Percentiles rank a stretch among this genome's conserved stretches.
Conservation (phyloP, 1,140 invertebrate species). For the Linepithema humile region DNA sequence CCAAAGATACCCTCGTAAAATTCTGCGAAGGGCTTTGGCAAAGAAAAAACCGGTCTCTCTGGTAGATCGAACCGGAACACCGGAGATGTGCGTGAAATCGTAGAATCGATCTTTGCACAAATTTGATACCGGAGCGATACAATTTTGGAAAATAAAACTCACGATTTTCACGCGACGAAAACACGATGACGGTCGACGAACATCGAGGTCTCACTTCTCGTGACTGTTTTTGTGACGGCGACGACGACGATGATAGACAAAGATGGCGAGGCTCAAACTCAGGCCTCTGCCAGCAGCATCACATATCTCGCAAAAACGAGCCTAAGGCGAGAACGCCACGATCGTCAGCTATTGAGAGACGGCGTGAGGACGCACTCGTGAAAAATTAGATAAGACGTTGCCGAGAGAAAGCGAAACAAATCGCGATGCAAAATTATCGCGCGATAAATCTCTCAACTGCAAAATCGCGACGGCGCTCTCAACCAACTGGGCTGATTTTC, state of each 20-base stretch:
- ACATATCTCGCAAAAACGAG: neutral
- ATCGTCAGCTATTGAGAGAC: neutral
- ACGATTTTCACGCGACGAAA: neutral
- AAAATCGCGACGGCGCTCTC: constrained; percentile 67
- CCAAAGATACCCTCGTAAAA: neutral
- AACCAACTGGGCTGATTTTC: too few species aligned
- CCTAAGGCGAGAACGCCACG: too few species aligned
- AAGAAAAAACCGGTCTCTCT: neutral
- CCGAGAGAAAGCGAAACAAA: neutral
- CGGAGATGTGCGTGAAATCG: neutral
- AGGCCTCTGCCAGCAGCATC: neutral
- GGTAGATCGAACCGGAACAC: neutral
- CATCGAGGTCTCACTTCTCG: neutral
- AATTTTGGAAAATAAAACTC: neutral
- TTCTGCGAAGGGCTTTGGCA: neutral
- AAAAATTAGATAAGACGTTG: neutral
- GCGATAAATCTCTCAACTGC: constrained; percentile 38
- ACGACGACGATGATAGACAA: constrained; percentile 19
- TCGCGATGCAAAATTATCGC: neutral
- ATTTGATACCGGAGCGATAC: neutral
- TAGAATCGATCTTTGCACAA: neutral
- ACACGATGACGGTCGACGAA: neutral
- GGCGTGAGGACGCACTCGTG: neutral
- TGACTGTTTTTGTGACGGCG: neutral
- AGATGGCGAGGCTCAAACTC: constrained; percentile 18